Conservation (phyloP, 2,797 vertebrate species). For the Nannoperca australis region DNA sequence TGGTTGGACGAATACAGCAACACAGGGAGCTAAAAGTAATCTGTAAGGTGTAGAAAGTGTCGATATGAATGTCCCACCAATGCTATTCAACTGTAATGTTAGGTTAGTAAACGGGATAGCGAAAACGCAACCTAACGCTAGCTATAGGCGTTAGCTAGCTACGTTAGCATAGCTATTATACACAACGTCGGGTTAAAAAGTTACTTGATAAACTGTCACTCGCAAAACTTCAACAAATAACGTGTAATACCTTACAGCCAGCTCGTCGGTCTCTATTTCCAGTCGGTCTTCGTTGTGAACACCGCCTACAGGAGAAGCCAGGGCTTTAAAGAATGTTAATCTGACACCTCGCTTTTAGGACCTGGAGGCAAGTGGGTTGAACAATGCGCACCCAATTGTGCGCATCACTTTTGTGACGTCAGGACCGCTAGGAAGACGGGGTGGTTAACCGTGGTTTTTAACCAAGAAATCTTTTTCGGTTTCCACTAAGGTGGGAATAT, state of each 20-base stretch:
- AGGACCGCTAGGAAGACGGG: rapidly evolving
- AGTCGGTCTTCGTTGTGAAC: background rate
- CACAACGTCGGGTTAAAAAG: background rate
- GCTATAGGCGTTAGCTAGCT: slow-evolving; percentile 38
- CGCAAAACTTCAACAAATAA: slow-evolving; percentile 15
- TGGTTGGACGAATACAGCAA: background rate
- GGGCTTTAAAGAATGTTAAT: background rate
- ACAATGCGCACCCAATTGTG: background rate
- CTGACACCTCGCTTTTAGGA: slow-evolving; percentile 51
- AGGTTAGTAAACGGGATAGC: background rate
- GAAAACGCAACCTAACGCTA: background rate
- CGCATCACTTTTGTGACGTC: slow-evolving; percentile 17
- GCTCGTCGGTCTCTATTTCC: background rate
- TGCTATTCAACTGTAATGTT: too few relatives aligned
- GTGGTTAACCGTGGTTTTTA: too few relatives aligned
- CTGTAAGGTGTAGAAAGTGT: background rate
- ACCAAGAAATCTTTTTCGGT: too few relatives aligned
- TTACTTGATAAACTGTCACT: background rate
- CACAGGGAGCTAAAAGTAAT: background rate
- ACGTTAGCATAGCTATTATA: slow-evolving; percentile 42
- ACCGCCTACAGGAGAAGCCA: background rate
- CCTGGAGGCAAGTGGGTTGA: slow-evolving; percentile 1
- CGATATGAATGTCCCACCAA: background rate
- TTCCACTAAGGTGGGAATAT: too few relatives aligned
- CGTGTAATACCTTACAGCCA: slow-evolving; percentile 1